A percentile compares a stretch with the other conserved stretches of the same genome.
Evolutionary conservation across 2,113 vertebrate species (phyloP).

Genomic region (Clupea harengus): DNA sequence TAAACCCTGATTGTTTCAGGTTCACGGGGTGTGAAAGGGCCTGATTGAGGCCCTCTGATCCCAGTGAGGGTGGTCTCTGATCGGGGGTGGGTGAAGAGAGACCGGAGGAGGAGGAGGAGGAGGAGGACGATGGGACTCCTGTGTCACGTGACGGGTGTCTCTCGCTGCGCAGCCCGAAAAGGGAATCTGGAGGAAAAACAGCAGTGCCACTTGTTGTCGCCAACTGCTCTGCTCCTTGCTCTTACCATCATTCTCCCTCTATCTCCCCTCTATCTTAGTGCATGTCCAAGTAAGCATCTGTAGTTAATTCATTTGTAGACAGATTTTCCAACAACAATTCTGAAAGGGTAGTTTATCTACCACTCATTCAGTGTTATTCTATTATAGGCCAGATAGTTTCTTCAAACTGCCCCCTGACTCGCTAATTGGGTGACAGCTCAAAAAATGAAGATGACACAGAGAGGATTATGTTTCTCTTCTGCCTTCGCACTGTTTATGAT

Average conservation of each 20-base stretch:
- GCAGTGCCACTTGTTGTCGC: constrained; percentile 69
- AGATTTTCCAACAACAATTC: not conserved
- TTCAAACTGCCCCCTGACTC: not conserved
- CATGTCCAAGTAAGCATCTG: too few relatives aligned
- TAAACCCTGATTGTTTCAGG: constrained; percentile 90
- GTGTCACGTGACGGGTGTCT: constrained; percentile 71
- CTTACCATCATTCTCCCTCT: not conserved
- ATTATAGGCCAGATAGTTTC: not conserved
- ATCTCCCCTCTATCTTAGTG: not conserved
- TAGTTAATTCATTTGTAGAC: not conserved
- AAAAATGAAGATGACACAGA: not conserved
- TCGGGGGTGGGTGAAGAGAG: too few relatives aligned
- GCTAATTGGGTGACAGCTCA: not conserved
- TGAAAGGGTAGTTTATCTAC: not conserved
- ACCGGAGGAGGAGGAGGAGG: constrained; percentile 37
- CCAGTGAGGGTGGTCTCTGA: constrained; percentile 77
- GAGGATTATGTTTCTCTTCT: not conserved
- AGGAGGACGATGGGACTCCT: constrained; percentile 42
- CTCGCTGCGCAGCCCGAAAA: constrained; percentile 70
- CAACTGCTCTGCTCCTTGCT: not conserved
- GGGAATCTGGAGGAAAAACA: constrained; percentile 72
- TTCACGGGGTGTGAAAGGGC: constrained; percentile 87
- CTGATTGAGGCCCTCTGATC: constrained; percentile 79
- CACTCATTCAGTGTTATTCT: not conserved
- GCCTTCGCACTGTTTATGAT: not conserved